Percentiles rank a stretch among this genome's conserved stretches.
Evolutionary conservation across 37 sponge, comb jelly and placozoan species (phyloP).

Genomic region (Eunapius fragilis): DNA sequence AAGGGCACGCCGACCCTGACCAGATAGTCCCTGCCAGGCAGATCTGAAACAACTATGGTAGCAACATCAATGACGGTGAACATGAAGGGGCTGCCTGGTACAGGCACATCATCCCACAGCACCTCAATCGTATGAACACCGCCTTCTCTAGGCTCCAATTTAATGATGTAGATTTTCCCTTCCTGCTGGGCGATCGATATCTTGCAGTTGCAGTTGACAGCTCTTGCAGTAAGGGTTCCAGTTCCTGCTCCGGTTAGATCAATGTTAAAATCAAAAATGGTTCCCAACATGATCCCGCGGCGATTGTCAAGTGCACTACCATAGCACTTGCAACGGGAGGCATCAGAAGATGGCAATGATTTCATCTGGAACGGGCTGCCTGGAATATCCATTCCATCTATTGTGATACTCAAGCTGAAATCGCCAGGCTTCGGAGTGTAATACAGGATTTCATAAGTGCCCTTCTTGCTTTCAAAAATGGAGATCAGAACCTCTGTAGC

Average conservation of each 20-base stretch:
- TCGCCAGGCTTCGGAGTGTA: slow-evolving; percentile 38
- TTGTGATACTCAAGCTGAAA: slow-evolving; percentile 45
- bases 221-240: slow-evolving; percentile 61
- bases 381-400: slow-evolving; percentile 59
- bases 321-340: slow-evolving; percentile 69
- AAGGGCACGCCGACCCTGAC: slow-evolving; percentile 39
- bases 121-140: slow-evolving; percentile 78
- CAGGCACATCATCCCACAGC: slow-evolving; percentile 67
- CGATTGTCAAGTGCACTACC: slow-evolving; percentile 74
- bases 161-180: slow-evolving; percentile 48
- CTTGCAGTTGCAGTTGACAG: slow-evolving; percentile 35
- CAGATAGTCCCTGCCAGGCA: slow-evolving; percentile 35
- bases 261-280: slow-evolving; percentile 65
- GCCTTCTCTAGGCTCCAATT: slow-evolving; percentile 52
- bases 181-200: slow-evolving; percentile 6
- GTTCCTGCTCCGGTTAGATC: slow-evolving; percentile 82
- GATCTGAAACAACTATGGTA: slow-evolving; percentile 24
- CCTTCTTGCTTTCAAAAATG: slow-evolving; percentile 59
- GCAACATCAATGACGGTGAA: slow-evolving; percentile 67
- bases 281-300: slow-evolving; percentile 50
- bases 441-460: slow-evolving; percentile 68
- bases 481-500: slow-evolving; percentile 14
- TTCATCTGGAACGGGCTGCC: slow-evolving; percentile 78
- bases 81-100: slow-evolving; percentile 80
- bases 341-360: slow-evolving; percentile 59